A percentile compares a stretch with the other conserved stretches of the same genome.
phyloP scores from a whole-genome alignment of 2,113 vertebrate species.

The Condylura cristata region DNA sequence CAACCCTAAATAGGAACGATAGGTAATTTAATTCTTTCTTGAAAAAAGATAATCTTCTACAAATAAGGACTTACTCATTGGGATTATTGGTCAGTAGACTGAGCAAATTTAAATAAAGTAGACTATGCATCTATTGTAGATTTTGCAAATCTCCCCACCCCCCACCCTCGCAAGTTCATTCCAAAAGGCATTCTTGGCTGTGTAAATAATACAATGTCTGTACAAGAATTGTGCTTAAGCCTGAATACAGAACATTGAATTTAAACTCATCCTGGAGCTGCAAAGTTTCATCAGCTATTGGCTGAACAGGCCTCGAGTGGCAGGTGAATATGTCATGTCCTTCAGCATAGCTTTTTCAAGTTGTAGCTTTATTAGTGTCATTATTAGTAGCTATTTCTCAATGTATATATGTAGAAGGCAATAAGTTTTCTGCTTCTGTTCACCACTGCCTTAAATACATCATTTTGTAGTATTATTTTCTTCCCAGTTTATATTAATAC shows the following conservation, averaged over 20 bases:
- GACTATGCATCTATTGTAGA: background rate
- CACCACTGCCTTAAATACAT: background rate
- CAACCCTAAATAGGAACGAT: background rate
- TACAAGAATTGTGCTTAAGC: background rate
- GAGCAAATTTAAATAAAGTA: background rate
- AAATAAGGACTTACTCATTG: background rate
- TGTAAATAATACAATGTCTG: background rate
- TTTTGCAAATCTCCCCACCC: background rate
- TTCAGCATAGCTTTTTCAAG: conserved; percentile 13
- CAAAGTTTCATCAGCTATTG: background rate
- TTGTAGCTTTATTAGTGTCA: background rate
- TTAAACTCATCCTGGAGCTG: background rate
- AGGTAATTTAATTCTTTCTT: background rate
- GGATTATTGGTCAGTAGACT: background rate
- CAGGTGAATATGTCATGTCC: background rate
- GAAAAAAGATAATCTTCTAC: background rate
- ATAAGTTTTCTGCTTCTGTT: background rate
- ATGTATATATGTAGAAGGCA: background rate
- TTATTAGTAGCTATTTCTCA: conserved; percentile 10
- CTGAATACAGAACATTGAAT: background rate
- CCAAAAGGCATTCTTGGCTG: background rate
- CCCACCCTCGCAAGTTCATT: background rate
- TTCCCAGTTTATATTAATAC: background rate
- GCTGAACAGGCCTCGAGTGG: conserved; percentile 4
- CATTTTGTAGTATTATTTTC: background rate